These are phyloP conservation scores for Tenthredo amoena DNA, from an alignment of 2,888 invertebrate species.

Conservation along the genomic window DNA sequence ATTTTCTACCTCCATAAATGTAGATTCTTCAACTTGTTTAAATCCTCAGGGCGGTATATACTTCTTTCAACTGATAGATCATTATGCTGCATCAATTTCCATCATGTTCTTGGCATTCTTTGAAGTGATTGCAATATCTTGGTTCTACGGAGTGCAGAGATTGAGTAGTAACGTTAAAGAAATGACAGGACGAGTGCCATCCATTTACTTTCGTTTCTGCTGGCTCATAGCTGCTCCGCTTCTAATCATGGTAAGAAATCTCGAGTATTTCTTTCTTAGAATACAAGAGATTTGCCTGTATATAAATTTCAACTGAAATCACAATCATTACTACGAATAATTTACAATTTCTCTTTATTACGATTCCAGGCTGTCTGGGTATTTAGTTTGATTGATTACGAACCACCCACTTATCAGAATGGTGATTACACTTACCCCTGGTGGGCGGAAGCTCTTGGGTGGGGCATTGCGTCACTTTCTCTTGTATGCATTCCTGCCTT, in stretches of 20 bases:
- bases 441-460: conserved; percentile 93
- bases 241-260: conserved; percentile 84
- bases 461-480: conserved; percentile 91
- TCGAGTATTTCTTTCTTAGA: conserved; percentile 19
- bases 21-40: conserved; percentile 44
- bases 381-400: conserved; percentile 92
- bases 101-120: conserved; percentile 96
- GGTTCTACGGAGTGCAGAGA: conserved; percentile 93
- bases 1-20: not conserved
- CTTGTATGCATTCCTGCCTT: conserved; percentile 92
- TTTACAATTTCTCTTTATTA: not conserved
- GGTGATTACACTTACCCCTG: conserved; percentile 88
- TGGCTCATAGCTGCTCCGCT: conserved; percentile 92
- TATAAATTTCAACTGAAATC: not conserved
- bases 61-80: conserved; percentile 94
- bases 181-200: conserved; percentile 92
- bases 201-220: conserved; percentile 90
- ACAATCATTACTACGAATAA: conserved; percentile 24
- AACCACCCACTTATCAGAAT: conserved; percentile 91
- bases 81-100: conserved; percentile 95
- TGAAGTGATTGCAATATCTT: conserved; percentile 94
- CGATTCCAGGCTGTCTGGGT: conserved; percentile 89
- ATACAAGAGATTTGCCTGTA: not conserved
- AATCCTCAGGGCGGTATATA: conserved; percentile 90
- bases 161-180: conserved; percentile 91